Evolutionary conservation across 2,888 invertebrate genomes (phyloP).

Genomic region (Spodoptera exigua): DNA sequence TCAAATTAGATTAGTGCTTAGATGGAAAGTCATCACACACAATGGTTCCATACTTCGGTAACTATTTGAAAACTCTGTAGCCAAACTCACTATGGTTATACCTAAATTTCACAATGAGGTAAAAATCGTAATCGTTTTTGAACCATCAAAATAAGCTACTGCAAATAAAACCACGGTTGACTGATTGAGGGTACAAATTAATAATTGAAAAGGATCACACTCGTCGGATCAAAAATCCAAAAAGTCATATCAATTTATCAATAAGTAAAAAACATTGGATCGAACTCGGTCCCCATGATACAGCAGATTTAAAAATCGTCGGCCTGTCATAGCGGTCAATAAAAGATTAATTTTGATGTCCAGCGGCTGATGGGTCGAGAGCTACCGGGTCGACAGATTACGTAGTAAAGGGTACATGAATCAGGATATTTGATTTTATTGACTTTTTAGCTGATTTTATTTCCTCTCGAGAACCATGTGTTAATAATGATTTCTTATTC

Average conservation of each 20-base stretch:
- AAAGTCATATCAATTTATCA: conserved; percentile 40
- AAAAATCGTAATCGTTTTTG: too few species aligned
- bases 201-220: conserved; percentile 28
- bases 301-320: conserved; percentile 44
- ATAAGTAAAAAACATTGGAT: conserved; percentile 36
- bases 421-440: conserved; percentile 3
- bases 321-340: conserved; percentile 50
- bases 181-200: conserved; percentile 5
- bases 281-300: conserved; percentile 31
- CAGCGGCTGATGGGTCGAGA: conserved; percentile 36
- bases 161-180: too few species aligned
- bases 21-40: too few species aligned
- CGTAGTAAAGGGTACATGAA: conserved; percentile 15
- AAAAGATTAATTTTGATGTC: conserved; percentile 55
- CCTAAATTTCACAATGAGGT: too few species aligned
- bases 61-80: too few species aligned
- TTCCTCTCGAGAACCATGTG: too few species aligned
- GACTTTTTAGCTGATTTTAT: conserved; percentile 9
- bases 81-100: too few species aligned
- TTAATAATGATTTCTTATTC: too few species aligned
- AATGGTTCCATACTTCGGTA: too few species aligned
- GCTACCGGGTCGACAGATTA: conserved; percentile 46
- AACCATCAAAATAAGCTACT: too few species aligned
- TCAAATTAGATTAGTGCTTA: too few species aligned
- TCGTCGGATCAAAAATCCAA: conserved; percentile 29